These are phyloP conservation scores for Hippocampus zosterae DNA, from an alignment of 2,113 vertebrate species.

Conservation along the genomic window DNA sequence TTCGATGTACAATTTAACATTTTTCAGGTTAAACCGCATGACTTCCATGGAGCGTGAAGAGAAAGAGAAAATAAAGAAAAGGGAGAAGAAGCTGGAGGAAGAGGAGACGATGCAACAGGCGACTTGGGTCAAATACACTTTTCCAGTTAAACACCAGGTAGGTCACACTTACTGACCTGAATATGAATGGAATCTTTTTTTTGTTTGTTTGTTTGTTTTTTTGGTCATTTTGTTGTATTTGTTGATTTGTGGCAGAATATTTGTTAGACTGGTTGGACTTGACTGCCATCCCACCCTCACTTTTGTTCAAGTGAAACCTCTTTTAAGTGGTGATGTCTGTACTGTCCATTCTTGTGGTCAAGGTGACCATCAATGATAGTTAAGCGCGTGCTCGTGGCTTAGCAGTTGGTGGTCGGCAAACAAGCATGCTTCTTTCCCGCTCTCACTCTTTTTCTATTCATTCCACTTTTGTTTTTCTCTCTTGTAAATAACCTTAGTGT, in stretches of 20 bases:
- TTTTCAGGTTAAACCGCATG: constrained; percentile 86
- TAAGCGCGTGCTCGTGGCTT: constrained; percentile 15
- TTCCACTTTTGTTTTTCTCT: background rate
- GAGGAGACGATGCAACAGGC: constrained; percentile 96
- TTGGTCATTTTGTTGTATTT: background rate
- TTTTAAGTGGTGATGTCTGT: constrained; percentile 18
- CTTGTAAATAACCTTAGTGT: background rate
- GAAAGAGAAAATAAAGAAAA: constrained; percentile 95
- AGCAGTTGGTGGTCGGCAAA: constrained; percentile 24
- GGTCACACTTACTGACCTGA: background rate
- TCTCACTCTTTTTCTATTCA: constrained; percentile 9
- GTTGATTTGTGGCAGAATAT: background rate
- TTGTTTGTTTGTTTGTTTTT: too few species aligned
- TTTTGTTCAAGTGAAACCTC: constrained; percentile 14
- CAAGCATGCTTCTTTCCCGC: constrained; percentile 22
- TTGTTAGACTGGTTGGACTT: background rate
- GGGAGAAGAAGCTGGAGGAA: constrained; percentile 92
- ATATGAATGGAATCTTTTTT: background rate
- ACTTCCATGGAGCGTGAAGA: constrained; percentile 96
- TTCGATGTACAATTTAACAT: background rate
- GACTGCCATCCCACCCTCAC: background rate
- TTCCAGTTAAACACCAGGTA: constrained; percentile 96
- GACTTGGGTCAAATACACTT: constrained; percentile 96
- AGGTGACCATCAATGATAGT: background rate
- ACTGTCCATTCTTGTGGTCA: background rate